A percentile compares a stretch with the other conserved stretches of the same genome.
Conservation (phyloP, 2,888 invertebrate genomes). For the Seladonia tumulorum region DNA sequence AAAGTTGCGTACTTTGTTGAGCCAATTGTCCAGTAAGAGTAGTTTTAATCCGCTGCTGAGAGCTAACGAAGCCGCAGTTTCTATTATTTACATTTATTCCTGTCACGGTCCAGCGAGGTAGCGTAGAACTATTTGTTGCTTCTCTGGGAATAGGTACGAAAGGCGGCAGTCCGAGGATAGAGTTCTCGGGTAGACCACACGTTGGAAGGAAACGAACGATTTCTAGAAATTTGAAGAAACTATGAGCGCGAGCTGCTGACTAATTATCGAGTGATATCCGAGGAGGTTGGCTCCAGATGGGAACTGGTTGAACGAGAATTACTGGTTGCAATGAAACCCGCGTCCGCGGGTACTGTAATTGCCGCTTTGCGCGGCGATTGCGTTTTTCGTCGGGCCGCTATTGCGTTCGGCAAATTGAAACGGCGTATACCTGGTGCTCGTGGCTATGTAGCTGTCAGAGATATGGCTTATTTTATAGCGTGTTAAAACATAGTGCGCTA, state of each 20-base stretch:
- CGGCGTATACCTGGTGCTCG: neutral
- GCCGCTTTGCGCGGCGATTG: conserved; percentile 21
- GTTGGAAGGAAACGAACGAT: neutral
- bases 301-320: conserved; percentile 53
- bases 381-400: conserved; percentile 21
- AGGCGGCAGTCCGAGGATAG: neutral
- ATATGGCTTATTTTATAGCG: conserved; percentile 44
- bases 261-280: conserved; percentile 26
- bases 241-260: neutral
- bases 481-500: conserved; percentile 35
- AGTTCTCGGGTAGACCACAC: neutral
- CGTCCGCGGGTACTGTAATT: conserved; percentile 29
- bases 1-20: no score
- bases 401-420: conserved; percentile 40
- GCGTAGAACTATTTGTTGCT: neutral
- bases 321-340: conserved; percentile 38
- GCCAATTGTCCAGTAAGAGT: no score
- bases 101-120: neutral
- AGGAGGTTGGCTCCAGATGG: neutral
- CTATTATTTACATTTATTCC: neutral
- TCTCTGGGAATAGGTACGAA: neutral
- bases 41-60: no score
- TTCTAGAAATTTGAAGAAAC: neutral
- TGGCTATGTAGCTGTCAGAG: conserved; percentile 22
- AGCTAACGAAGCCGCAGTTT: no score